These are phyloP conservation scores for Heterochromis multidens DNA, from an alignment of 2,113 vertebrate species.

Conservation along the genomic window DNA sequence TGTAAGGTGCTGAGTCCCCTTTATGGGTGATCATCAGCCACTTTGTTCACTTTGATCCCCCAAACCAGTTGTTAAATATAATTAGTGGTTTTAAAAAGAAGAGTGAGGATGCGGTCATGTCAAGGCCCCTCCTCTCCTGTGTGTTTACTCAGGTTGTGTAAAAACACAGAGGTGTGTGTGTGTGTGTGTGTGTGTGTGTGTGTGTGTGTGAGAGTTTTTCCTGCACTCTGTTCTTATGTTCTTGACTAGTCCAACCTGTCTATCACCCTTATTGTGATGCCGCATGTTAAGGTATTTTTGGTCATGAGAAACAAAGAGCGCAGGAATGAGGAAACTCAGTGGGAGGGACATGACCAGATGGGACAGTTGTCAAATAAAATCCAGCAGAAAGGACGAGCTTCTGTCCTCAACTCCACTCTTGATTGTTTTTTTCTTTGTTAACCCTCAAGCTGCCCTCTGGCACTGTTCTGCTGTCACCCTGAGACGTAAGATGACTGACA, in stretches of 20 bases:
- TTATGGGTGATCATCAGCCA: neutral
- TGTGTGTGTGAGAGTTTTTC: neutral
- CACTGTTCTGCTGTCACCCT: neutral
- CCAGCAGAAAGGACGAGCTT: slow-evolving; percentile 1
- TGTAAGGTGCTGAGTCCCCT: neutral
- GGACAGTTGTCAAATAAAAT: slow-evolving; percentile 45
- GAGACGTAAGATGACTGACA: neutral
- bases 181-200: neutral
- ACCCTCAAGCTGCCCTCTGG: neutral
- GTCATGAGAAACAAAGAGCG: slow-evolving; percentile 22
- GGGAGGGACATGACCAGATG: neutral
- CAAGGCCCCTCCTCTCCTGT: neutral
- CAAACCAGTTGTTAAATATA: slow-evolving; percentile 5
- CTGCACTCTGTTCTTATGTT: slow-evolving; percentile 7
- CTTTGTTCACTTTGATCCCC: slow-evolving; percentile 17
- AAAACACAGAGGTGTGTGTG: neutral
- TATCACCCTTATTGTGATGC: slow-evolving; percentile 52
- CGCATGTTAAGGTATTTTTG: slow-evolving; percentile 19
- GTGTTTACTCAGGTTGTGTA: slow-evolving; percentile 5
- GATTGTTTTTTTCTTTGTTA: neutral
- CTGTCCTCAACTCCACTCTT: neutral
- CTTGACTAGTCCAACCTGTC: slow-evolving; percentile 52
- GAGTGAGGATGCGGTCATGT: neutral
- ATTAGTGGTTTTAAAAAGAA: neutral
- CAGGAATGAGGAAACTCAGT: slow-evolving; percentile 73